Evolutionary conservation across 2,888 invertebrate genomes (phyloP).

Genomic region (Brenthis ino): DNA sequence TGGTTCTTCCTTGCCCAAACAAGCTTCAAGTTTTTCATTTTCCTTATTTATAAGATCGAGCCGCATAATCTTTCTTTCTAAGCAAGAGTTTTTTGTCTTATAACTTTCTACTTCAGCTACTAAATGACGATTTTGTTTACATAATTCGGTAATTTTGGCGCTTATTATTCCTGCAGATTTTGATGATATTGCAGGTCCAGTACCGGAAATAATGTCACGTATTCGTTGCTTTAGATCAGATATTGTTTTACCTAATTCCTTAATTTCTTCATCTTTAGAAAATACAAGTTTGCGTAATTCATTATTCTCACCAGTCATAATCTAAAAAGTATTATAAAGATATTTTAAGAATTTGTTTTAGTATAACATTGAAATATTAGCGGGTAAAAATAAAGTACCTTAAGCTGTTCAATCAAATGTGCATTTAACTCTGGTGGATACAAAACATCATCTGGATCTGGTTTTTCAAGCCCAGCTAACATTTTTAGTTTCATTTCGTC

Average conservation of each 20-base stretch:
- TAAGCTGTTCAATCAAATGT: conserved; percentile 82
- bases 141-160: conserved; percentile 85
- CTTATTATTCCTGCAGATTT: conserved; percentile 81
- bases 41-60: conserved; percentile 67
- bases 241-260: conserved; percentile 68
- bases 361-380: background rate
- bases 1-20: conserved; percentile 75
- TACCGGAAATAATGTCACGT: conserved; percentile 75
- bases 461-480: conserved; percentile 62
- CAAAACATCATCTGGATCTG: conserved; percentile 71
- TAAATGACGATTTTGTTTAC: conserved; percentile 85
- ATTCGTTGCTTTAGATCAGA: conserved; percentile 70
- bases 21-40: conserved; percentile 60
- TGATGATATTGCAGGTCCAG: conserved; percentile 72
- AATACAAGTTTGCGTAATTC: conserved; percentile 77
- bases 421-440: conserved; percentile 84
- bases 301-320: conserved; percentile 81
- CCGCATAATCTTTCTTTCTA: conserved; percentile 77
- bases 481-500: conserved; percentile 78
- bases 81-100: conserved; percentile 81
- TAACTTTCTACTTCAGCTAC: conserved; percentile 83
- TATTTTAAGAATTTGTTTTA: background rate
- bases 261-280: conserved; percentile 72
- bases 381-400: conserved; percentile 56
- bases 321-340: conserved; percentile 51